Evolutionary conservation across 2,113 vertebrate genomes (phyloP).

Genomic region (Panurus biarmicus): DNA sequence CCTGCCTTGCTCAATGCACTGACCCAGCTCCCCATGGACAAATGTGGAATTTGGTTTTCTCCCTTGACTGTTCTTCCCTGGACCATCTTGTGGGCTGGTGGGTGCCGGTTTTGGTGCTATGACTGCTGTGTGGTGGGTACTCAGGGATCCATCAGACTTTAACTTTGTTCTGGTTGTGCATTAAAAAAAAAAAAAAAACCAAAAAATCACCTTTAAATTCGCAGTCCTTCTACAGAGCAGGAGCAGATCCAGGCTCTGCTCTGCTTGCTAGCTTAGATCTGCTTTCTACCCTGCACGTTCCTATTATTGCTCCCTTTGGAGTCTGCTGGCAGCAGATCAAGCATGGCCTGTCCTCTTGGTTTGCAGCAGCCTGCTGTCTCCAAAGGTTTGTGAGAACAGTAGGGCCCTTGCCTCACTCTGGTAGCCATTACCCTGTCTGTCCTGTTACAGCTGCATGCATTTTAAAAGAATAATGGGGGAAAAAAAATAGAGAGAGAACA

Average conservation of each 20-base stretch:
- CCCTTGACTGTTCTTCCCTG: not conserved
- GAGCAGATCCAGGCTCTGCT: not conserved
- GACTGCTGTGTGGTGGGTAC: not conserved
- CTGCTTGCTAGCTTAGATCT: not conserved
- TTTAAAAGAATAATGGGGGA: not conserved
- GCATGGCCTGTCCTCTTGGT: not conserved
- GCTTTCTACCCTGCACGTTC: not conserved
- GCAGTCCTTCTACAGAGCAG: not conserved
- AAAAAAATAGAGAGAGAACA: too few relatives aligned
- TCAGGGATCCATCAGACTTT: not conserved
- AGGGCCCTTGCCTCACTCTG: not conserved
- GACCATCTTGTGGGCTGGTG: not conserved
- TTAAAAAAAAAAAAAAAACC: not conserved
- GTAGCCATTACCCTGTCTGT: not conserved
- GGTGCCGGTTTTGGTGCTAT: not conserved
- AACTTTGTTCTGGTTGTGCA: not conserved
- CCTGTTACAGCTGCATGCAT: not conserved
- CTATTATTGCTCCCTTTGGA: not conserved
- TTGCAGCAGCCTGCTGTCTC: conserved; percentile 9
- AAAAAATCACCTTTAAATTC: not conserved
- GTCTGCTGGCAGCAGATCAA: not conserved
- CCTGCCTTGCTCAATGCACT: not conserved
- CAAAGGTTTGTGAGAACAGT: not conserved
- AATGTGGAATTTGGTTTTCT: not conserved
- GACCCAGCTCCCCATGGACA: not conserved